These are phyloP conservation scores for Nasonia longicornis DNA, from an alignment of 1,140 invertebrate species.

Conservation along the genomic window DNA sequence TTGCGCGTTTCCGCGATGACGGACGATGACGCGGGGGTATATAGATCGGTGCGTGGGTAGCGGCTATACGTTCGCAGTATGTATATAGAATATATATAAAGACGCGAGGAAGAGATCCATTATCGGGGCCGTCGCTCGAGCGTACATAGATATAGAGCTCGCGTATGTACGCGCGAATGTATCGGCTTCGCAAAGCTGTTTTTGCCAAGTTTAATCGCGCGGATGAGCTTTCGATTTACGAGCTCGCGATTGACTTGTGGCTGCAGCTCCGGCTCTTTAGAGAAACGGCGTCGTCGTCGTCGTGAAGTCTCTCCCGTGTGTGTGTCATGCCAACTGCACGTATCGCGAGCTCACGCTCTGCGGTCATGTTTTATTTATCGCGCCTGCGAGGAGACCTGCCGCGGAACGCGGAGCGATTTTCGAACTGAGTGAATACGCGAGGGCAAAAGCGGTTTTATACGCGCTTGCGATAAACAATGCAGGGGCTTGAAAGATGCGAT, in stretches of 20 bases:
- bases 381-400: background rate
- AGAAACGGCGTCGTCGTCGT: conserved; percentile 5
- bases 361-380: conserved; percentile 44
- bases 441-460: background rate
- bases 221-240: conserved; percentile 46
- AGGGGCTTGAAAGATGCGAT: background rate
- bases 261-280: background rate
- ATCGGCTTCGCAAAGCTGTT: conserved; percentile 28
- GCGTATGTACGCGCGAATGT: background rate
- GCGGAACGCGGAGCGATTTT: conserved; percentile 10
- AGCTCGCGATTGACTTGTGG: conserved; percentile 29
- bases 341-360: background rate
- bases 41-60: background rate
- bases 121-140: conserved; percentile 4
- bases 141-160: background rate
- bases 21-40: background rate
- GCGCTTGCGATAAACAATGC: conserved; percentile 10
- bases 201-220: conserved; percentile 37
- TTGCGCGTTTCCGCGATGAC: conserved; percentile 3
- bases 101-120: background rate
- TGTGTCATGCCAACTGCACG: background rate
- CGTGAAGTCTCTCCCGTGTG: background rate
- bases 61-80: background rate
- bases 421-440: background rate
- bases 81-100: background rate